Conservation (phyloP, 1,140 invertebrate species). For the Cherax quadricarinatus region DNA sequence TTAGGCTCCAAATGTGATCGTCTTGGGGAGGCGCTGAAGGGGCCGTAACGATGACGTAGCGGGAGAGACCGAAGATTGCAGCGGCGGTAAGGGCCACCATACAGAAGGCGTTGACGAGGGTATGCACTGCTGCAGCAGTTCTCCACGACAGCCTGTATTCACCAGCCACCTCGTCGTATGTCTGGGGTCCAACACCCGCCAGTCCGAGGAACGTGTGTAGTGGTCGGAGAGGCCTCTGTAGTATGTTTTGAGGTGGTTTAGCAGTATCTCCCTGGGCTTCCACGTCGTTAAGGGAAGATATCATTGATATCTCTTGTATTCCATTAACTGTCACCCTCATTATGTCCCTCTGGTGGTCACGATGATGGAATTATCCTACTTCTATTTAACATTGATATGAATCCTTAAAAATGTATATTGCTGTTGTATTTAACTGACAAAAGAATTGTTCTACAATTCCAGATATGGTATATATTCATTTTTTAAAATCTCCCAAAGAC, state of each 20-base stretch:
- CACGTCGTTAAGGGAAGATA: not conserved
- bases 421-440: not conserved
- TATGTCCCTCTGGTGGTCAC: not conserved
- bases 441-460: not conserved
- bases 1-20: constrained; percentile 2
- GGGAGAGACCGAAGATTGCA: not conserved
- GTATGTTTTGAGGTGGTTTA: not conserved
- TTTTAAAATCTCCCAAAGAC: too few species aligned
- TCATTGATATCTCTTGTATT: not conserved
- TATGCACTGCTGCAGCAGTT: not conserved
- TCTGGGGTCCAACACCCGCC: constrained; percentile 26
- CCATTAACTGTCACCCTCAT: not conserved
- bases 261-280: not conserved
- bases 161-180: not conserved
- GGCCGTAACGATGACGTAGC: not conserved
- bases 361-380: not conserved
- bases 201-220: constrained; percentile 10
- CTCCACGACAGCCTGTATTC: constrained; percentile 30
- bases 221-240: not conserved
- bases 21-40: not conserved
- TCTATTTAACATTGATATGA: not conserved
- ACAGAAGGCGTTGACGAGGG: not conserved
- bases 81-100: constrained; percentile 7
- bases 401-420: not conserved
- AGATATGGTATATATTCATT: too few species aligned